phyloP scores from a whole-genome alignment of 2,888 invertebrate genomes.

The Standfussiana lucernea region DNA sequence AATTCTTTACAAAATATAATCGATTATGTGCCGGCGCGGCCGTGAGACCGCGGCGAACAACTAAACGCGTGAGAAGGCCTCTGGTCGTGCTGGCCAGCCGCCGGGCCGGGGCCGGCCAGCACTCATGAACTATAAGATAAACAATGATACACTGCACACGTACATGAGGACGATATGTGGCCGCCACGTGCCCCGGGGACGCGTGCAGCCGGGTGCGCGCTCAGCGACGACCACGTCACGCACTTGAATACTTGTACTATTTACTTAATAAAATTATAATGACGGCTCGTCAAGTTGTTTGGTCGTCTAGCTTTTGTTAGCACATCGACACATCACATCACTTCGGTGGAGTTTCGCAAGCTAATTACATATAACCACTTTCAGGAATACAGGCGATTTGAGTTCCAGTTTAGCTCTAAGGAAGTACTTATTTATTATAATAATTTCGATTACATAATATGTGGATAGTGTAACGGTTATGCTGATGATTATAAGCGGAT shows the following conservation, averaged over 20 bases:
- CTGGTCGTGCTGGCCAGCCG: conserved; percentile 70
- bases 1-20: conserved; percentile 89
- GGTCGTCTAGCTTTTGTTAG: conserved; percentile 12
- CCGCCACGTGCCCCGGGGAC: background rate
- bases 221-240: conserved; percentile 20
- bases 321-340: background rate
- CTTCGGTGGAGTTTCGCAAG: background rate
- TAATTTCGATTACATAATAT: too few relatives aligned
- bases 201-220: background rate
- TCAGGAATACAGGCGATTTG: background rate
- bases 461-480: background rate
- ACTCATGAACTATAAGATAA: conserved; percentile 60
- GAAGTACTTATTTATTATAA: background rate
- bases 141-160: conserved; percentile 63
- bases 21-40: conserved; percentile 75
- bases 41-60: conserved; percentile 69
- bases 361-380: background rate
- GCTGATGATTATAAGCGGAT: background rate
- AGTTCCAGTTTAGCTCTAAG: background rate
- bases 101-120: conserved; percentile 40
- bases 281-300: background rate
- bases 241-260: background rate
- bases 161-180: conserved; percentile 70
- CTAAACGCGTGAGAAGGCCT: conserved; percentile 84
- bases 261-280: background rate